Conservation (phyloP, 2,797 vertebrate species). For the Echiichthys vipera region DNA sequence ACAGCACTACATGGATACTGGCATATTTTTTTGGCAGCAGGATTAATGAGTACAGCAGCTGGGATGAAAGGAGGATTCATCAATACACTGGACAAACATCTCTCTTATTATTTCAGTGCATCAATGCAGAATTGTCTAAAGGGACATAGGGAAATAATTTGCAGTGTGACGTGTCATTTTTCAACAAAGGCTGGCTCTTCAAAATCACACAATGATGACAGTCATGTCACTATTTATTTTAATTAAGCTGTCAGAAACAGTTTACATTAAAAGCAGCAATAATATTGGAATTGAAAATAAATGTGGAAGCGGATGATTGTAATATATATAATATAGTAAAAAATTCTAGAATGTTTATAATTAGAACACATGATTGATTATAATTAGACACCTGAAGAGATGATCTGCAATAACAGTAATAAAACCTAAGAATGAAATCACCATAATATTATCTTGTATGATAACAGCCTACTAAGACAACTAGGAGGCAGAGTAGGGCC, state of each 20-base stretch:
- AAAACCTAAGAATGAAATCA: constrained; percentile 31
- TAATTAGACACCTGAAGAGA: too few species aligned
- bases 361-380: too few species aligned
- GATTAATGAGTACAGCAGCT: constrained; percentile 28
- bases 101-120: constrained; percentile 35
- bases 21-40: constrained; percentile 11
- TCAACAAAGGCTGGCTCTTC: not conserved
- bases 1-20: not conserved
- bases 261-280: not conserved
- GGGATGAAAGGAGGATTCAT: constrained; percentile 32
- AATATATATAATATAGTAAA: not conserved
- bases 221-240: not conserved
- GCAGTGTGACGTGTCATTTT: not conserved
- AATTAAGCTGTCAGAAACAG: constrained; percentile 17
- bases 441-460: constrained; percentile 16
- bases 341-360: not conserved
- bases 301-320: not conserved
- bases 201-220: constrained; percentile 16
- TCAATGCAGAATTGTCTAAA: not conserved
- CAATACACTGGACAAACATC: constrained; percentile 18
- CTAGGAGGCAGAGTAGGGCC: too few species aligned
- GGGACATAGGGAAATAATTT: not conserved
- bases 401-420: constrained; percentile 30
- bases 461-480: too few species aligned
- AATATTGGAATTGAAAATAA: not conserved